phyloP scores from a whole-genome alignment of 2,888 invertebrate genomes.

The Pterostichus madidus region DNA sequence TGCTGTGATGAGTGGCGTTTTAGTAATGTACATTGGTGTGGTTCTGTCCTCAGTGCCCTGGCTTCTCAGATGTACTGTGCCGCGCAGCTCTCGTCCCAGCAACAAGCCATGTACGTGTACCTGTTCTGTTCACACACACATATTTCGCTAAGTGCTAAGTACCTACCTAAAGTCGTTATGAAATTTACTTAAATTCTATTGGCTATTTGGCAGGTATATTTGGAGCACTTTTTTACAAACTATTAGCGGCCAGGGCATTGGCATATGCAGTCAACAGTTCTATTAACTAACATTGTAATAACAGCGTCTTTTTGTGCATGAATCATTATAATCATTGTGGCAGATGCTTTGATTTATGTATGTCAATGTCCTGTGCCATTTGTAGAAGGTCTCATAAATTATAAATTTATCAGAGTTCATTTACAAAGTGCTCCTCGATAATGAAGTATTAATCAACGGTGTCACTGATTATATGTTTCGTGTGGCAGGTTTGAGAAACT shows the following conservation, averaged over 20 bases:
- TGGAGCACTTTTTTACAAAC: conserved; percentile 66
- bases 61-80: conserved; percentile 97
- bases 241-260: conserved; percentile 91
- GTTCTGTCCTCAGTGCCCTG: conserved; percentile 94
- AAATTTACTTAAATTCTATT: conserved; percentile 22
- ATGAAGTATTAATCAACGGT: conserved; percentile 52
- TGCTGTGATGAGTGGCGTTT: conserved; percentile 47
- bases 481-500: conserved; percentile 95
- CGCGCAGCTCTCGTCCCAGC: conserved; percentile 94
- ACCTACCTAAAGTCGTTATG: conserved; percentile 24
- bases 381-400: conserved; percentile 48
- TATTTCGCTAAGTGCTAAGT: conserved; percentile 28
- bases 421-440: conserved; percentile 65
- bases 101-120: conserved; percentile 94
- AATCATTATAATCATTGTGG: conserved; percentile 46
- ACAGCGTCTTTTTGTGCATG: conserved; percentile 53
- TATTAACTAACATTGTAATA: conserved; percentile 43
- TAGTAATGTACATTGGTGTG: conserved; percentile 70
- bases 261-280: conserved; percentile 78
- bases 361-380: conserved; percentile 78
- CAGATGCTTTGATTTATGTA: conserved; percentile 69
- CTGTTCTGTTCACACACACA: conserved; percentile 26
- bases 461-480: conserved; percentile 58
- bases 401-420: conserved; percentile 49
- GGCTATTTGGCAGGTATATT: conserved; percentile 66